Evolutionary conservation across 1,140 invertebrate genomes (phyloP).

Genomic region (Hyphantria cunea): DNA sequence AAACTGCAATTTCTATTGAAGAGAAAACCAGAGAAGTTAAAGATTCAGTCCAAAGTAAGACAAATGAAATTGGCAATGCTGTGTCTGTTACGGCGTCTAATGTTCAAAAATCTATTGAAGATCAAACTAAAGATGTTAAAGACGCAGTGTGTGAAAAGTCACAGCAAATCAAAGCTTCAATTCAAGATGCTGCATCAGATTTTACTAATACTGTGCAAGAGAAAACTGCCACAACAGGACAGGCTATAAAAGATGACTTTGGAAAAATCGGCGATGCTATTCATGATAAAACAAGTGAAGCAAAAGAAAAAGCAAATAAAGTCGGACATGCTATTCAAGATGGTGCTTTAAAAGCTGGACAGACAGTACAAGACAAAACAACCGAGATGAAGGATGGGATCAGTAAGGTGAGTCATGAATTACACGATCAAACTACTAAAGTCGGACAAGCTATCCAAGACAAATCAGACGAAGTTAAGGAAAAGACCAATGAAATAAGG

Average conservation of each 20-base stretch:
- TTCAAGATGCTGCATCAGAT: constrained; percentile 34
- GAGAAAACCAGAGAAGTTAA: constrained; percentile 31
- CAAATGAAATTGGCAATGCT: constrained; percentile 24
- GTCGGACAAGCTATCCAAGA: constrained; percentile 2
- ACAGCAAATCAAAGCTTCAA: constrained; percentile 25
- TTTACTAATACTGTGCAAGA: constrained; percentile 30
- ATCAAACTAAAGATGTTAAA: constrained; percentile 32
- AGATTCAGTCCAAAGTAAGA: constrained; percentile 21
- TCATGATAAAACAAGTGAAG: constrained; percentile 30
- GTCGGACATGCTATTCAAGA: constrained; percentile 14
- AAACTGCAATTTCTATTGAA: constrained; percentile 29
- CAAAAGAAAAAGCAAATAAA: constrained; percentile 23
- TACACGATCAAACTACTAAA: neutral
- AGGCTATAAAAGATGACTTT: constrained; percentile 24
- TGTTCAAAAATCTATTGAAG: constrained; percentile 25
- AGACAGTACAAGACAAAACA: constrained; percentile 4
- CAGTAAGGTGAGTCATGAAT: neutral
- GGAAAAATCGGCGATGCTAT: constrained; percentile 32
- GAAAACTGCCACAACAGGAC: constrained; percentile 18
- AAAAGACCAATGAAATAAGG: constrained; percentile 8
- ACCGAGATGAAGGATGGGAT: constrained; percentile 4
- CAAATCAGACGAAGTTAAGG: neutral
- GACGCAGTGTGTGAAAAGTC: constrained; percentile 30
- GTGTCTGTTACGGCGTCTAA: constrained; percentile 31
- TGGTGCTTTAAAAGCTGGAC: constrained; percentile 16